A percentile compares a stretch with the other conserved stretches of the same genome.
These are phyloP conservation scores for Chymomyza caudatula DNA, from an alignment of 2,888 invertebrate genomes.

Conservation along the genomic window DNA sequence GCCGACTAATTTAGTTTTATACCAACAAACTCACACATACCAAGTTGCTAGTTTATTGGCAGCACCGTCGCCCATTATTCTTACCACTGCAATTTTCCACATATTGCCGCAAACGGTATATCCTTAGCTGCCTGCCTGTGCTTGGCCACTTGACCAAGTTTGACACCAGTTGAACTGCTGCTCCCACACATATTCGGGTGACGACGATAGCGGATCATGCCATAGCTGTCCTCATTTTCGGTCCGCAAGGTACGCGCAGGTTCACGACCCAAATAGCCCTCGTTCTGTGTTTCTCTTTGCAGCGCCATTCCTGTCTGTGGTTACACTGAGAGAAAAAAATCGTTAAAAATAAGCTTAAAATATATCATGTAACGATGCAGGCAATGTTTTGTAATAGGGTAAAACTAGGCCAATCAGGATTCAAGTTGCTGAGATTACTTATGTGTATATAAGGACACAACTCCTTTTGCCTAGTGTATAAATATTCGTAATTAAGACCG, in stretches of 20 bases:
- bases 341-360: too few species aligned
- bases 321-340: background rate
- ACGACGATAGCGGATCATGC: constrained; percentile 48
- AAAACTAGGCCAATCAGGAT: too few species aligned
- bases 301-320: background rate
- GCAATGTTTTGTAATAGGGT: too few species aligned
- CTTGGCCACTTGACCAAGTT: constrained; percentile 19
- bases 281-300: background rate
- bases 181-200: constrained; percentile 39
- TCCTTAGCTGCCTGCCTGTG: background rate
- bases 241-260: constrained; percentile 34
- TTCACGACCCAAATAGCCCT: constrained; percentile 60
- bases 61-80: constrained; percentile 26
- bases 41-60: constrained; percentile 38
- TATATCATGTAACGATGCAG: background rate
- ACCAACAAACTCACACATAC: background rate
- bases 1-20: background rate
- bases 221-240: constrained; percentile 53
- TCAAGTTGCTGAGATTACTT: too few species aligned
- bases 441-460: too few species aligned
- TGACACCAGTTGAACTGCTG: constrained; percentile 56
- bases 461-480: too few species aligned
- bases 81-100: constrained; percentile 33
- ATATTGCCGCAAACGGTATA: constrained; percentile 35
- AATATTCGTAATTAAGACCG: too few species aligned